Base-by-base conservation (phyloP, 2,113 vertebrate species). In the Rhinopomastus cyanomelas region DNA sequence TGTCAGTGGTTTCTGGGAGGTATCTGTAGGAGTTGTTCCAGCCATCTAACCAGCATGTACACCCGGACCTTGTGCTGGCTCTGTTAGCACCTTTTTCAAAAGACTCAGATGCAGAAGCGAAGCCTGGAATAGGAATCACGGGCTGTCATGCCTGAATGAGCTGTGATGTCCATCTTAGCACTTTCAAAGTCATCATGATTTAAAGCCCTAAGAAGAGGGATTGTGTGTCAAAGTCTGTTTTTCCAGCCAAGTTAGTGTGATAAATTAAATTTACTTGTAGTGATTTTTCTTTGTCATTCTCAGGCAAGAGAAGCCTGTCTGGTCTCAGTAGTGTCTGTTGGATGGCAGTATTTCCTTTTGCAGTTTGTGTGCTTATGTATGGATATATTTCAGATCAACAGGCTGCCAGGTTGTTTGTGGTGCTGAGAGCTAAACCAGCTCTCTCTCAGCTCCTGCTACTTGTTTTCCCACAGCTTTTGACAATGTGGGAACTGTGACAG, bases 381-480 rank as follows among this genome's bases (percentile, higher is more conserved):
- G 16, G n/a, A 29, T 37, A 3, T 55, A 21, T 79, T 85, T 89
- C 25, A 56, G 77, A 26, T 23, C 26, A 64, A 46, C 22, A 64
- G 53, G 5, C 39, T 84, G 49, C 29, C 12, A 4, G 13, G 15
- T 72, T 91, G 29, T 67, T 94, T 2, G 1, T 17, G 32, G 25
- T 13, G 65, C 16, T 46, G 30, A 68, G 73, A 87, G 17, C 81
- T 81, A 88, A 84, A 39, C 30, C 77, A n/a, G n/a, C 73, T 57
- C 62, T 76, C 49, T 60, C 52, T 88, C 56, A 51, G 34, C 29
- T 48, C 29, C 60, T 81, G 11, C 74, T 78, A 87, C 76, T 68
- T 88, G 29, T 84, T 90, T 94, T 81, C 84, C 66, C 78, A 73
- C 32, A 61, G 65, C 49, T 78, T 87, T 71, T 90, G 57, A 62